Percentiles rank a stretch among this genome's conserved stretches.
Conservation (phyloP, 1,140 invertebrate species). For the Brevipalpus yothersi region DNA sequence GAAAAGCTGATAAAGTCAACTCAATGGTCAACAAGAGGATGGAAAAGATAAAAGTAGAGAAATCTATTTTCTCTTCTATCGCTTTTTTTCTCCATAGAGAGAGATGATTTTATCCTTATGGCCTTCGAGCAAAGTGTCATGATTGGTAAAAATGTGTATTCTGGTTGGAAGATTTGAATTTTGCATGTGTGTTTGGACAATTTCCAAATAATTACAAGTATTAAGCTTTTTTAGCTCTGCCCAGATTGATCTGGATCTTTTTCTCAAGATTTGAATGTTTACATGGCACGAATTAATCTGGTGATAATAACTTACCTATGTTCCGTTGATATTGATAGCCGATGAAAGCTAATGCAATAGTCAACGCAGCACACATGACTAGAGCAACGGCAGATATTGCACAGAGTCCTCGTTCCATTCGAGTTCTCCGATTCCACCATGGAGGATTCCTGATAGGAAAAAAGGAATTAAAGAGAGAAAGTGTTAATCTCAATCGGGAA, state of each 20-base stretch:
- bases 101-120: no score
- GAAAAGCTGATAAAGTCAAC: no score
- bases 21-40: no score
- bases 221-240: no score
- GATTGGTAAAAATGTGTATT: no score
- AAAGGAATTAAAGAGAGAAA: background rate
- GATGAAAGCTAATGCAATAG: slow-evolving; percentile 34
- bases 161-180: no score
- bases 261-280: background rate
- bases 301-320: background rate
- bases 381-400: slow-evolving; percentile 33
- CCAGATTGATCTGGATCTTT: background rate
- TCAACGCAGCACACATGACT: slow-evolving; percentile 35
- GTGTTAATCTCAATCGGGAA: background rate
- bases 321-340: slow-evolving; percentile 12
- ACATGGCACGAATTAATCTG: background rate
- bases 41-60: no score
- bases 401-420: slow-evolving; percentile 45
- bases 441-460: slow-evolving; percentile 25
- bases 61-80: no score
- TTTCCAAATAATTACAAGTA: no score
- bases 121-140: no score
- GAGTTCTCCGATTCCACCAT: slow-evolving; percentile 57
- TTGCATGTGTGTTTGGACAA: no score
- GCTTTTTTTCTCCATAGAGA: no score